A percentile compares a stretch with the other conserved stretches of the same genome.
Evolutionary conservation across 1,140 invertebrate genomes (phyloP).

Genomic region (Anastrepha ludens): DNA sequence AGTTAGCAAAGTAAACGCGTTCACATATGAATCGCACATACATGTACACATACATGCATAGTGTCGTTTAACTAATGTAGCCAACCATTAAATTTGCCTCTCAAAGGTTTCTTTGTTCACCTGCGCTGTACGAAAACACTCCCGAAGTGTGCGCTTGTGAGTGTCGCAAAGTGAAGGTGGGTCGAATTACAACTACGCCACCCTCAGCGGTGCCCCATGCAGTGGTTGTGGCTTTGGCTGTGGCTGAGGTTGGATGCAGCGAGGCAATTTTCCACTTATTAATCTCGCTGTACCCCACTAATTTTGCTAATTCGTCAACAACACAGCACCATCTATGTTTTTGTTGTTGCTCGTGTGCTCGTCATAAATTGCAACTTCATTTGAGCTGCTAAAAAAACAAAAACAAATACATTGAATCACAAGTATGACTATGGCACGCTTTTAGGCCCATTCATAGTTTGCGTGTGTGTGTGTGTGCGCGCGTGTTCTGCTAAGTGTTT

Average conservation of each 20-base stretch:
- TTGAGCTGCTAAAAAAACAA: background rate
- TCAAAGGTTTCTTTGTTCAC: slow-evolving; percentile 3
- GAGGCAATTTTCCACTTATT: slow-evolving; percentile 45
- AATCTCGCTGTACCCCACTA: slow-evolving; percentile 12
- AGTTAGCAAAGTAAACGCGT: too few relatives aligned
- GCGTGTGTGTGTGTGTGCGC: background rate
- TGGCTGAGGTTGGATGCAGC: background rate
- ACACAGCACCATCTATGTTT: background rate
- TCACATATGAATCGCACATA: too few relatives aligned
- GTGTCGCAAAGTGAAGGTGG: background rate
- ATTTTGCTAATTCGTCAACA: slow-evolving; percentile 36
- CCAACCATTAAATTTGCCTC: background rate
- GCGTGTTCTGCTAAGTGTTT: background rate
- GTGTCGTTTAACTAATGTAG: background rate
- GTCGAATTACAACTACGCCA: background rate
- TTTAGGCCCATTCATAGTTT: background rate
- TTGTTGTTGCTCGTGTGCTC: background rate
- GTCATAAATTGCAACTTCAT: background rate
- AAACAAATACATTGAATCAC: background rate
- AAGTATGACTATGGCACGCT: background rate
- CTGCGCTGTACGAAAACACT: background rate
- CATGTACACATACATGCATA: background rate
- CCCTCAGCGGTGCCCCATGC: background rate
- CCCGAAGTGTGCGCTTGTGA: too few relatives aligned
- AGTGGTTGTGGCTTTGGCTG: background rate